Percentiles rank a stretch among this genome's conserved stretches.
phyloP scores from a whole-genome alignment of 1,140 invertebrate species.

The Watersipora subatra region DNA sequence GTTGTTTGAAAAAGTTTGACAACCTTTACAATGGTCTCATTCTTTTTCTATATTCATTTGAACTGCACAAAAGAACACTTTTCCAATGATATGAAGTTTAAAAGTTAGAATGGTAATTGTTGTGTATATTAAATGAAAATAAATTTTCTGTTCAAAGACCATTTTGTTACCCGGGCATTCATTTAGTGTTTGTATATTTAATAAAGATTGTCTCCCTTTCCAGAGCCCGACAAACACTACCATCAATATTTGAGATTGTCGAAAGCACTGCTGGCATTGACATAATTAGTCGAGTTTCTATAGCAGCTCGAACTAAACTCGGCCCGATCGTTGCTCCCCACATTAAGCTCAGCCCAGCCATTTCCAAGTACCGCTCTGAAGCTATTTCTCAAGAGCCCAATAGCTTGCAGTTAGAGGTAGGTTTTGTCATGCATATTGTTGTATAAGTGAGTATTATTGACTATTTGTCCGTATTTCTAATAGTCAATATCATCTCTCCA shows the following conservation, averaged over 20 bases:
- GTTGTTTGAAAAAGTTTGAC: no score
- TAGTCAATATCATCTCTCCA: background rate
- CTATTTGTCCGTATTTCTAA: background rate
- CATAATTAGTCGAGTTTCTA: background rate
- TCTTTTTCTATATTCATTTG: no score
- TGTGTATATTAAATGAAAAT: no score
- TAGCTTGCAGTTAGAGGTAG: background rate
- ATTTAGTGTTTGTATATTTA: no score
- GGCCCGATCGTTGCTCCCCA: background rate
- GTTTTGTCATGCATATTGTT: background rate
- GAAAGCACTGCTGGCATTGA: background rate
- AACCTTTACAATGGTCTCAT: no score
- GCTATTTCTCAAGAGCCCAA: background rate
- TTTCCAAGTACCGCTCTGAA: background rate
- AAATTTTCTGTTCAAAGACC: no score
- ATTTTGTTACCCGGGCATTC: no score
- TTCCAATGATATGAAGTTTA: no score
- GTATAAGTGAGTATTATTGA: background rate
- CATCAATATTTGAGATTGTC: background rate
- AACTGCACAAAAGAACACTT: no score
- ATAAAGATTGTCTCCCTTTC: no score
- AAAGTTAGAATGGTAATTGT: no score
- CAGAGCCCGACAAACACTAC: background rate
- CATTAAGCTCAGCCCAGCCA: background rate
- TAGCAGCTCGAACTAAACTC: background rate